Evolutionary conservation across 37 sponge, comb jelly and placozoan species (phyloP).

Genomic region (Geodia barretti): DNA sequence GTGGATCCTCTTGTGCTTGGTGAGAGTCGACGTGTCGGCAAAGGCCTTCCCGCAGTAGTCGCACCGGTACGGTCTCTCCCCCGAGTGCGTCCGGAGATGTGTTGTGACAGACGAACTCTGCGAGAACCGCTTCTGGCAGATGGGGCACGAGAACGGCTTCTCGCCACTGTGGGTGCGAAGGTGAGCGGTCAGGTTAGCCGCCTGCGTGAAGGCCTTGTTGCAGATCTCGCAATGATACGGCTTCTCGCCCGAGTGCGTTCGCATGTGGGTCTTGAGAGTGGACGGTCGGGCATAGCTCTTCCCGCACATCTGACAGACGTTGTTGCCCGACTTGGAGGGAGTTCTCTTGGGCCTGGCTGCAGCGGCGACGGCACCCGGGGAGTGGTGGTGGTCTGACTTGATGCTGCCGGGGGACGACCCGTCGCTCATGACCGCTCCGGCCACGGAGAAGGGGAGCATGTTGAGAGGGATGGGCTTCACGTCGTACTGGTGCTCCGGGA

Average conservation of each 20-base stretch:
- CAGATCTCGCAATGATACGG: conserved; percentile 93
- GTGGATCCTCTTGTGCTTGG: conserved; percentile 96
- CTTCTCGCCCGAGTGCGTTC: conserved; percentile 94
- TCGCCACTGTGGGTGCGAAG: conserved; percentile 95
- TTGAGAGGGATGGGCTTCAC: conserved; percentile 41
- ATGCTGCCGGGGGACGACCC: not conserved
- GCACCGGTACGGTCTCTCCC: conserved; percentile 95
- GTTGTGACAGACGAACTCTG: conserved; percentile 98
- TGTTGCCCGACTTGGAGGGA: conserved; percentile 39
- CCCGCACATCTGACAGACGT: conserved; percentile 92
- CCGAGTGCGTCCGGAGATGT: conserved; percentile 97
- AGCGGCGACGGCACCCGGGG: too few species aligned
- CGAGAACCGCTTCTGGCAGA: conserved; percentile 91
- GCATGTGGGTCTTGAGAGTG: conserved; percentile 94
- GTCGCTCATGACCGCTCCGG: not conserved
- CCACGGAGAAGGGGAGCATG: not conserved
- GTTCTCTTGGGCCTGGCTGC: conserved; percentile 6
- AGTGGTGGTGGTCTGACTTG: conserved; percentile 10
- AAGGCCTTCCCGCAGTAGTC: conserved; percentile 89
- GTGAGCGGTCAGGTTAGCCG: conserved; percentile 98
- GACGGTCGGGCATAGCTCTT: conserved; percentile 96
- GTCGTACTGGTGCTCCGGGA: conserved; percentile 41
- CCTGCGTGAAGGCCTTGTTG: conserved; percentile 95
- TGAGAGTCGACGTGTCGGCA: conserved; percentile 97
- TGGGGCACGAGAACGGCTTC: conserved; percentile 95